Conservation (phyloP, 2,888 invertebrate species). For the Spilosoma lubricipeda region DNA sequence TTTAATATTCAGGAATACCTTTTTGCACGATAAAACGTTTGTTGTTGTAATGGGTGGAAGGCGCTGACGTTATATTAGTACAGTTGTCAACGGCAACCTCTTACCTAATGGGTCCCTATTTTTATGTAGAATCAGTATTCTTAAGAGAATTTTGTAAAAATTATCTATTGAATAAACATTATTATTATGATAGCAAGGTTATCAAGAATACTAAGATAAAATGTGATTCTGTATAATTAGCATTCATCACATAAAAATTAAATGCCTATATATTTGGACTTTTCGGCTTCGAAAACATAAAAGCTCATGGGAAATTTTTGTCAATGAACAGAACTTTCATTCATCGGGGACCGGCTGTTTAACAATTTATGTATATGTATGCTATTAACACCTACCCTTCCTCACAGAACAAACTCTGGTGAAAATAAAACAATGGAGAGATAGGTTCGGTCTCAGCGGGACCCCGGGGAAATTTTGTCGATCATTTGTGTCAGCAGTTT, state of each 20-base stretch:
- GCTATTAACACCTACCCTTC: conserved; percentile 56
- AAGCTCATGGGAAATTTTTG: conserved; percentile 67
- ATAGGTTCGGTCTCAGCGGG: conserved; percentile 46
- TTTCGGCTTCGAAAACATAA: conserved; percentile 36
- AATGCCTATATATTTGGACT: conserved; percentile 20
- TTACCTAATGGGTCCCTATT: too few relatives aligned
- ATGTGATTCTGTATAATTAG: conserved; percentile 24
- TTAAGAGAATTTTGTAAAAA: too few relatives aligned
- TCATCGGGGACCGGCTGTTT: conserved; percentile 53
- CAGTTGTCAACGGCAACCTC: too few relatives aligned
- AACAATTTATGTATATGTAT: conserved; percentile 59
- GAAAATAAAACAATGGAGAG: conserved; percentile 63
- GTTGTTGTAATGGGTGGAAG: too few relatives aligned
- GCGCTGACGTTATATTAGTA: too few relatives aligned
- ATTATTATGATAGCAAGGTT: too few relatives aligned
- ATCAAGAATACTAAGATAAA: background rate
- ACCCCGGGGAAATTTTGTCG: conserved; percentile 65
- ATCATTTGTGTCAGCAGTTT: conserved; percentile 66
- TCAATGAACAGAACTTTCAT: conserved; percentile 52
- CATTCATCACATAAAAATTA: conserved; percentile 29
- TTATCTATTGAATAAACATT: too few relatives aligned
- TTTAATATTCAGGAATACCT: too few relatives aligned
- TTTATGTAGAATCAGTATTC: too few relatives aligned
- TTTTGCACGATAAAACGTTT: too few relatives aligned
- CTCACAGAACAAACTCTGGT: conserved; percentile 43